These are phyloP conservation scores for Heterodera filipjevi DNA, from an alignment of 2,888 invertebrate species.

Conservation along the genomic window DNA sequence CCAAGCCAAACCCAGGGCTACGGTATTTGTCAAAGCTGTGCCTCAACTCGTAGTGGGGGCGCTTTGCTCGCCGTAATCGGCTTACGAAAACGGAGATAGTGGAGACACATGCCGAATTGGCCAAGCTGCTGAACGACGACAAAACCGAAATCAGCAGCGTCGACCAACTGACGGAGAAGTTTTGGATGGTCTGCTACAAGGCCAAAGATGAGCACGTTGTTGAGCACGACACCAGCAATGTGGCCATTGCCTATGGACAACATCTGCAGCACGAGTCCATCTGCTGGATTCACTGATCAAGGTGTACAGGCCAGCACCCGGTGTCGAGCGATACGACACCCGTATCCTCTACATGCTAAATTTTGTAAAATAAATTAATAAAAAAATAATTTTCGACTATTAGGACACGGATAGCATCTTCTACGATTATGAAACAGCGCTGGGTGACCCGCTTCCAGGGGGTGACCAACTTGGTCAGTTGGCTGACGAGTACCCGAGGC, in stretches of 20 bases:
- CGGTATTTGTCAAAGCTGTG: neutral
- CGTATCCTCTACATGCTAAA: neutral
- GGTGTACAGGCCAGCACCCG: neutral
- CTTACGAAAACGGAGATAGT: neutral
- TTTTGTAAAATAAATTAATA: too few species aligned
- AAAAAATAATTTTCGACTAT: too few species aligned
- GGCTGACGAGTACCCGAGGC: too few species aligned
- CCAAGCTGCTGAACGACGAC: neutral
- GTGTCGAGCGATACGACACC: neutral
- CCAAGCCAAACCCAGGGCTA: neutral
- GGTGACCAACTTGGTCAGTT: too few species aligned
- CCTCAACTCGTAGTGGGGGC: constrained; percentile 2
- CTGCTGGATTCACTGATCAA: neutral
- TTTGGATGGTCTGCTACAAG: neutral
- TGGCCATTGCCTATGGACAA: neutral
- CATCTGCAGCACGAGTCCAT: neutral
- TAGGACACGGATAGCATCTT: too few species aligned
- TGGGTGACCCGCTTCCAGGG: too few species aligned
- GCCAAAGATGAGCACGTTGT: neutral
- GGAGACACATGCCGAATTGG: neutral
- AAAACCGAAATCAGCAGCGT: too few species aligned
- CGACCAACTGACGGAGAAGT: neutral
- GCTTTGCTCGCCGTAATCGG: neutral
- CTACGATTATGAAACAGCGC: too few species aligned
- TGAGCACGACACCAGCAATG: too few species aligned